Evolutionary conservation across 2,888 invertebrate genomes (phyloP).

Genomic region (Microctonus brassicae): DNA sequence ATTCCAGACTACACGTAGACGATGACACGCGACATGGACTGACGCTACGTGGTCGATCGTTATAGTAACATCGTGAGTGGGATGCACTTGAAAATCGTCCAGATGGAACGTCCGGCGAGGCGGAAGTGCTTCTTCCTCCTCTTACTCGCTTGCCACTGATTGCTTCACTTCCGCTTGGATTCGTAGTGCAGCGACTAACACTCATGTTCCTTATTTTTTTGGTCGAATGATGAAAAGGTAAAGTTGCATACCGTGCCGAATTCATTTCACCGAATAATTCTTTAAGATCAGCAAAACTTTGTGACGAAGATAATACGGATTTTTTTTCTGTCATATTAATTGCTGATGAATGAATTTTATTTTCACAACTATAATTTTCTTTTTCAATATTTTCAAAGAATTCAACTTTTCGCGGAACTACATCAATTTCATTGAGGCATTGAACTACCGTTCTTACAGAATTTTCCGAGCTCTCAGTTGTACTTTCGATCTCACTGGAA

Average conservation of each 20-base stretch:
- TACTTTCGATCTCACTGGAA: slow-evolving; percentile 79
- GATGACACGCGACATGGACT: slow-evolving; percentile 66
- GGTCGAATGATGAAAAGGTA: slow-evolving; percentile 63
- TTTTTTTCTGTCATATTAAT: slow-evolving; percentile 48
- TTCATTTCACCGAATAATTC: slow-evolving; percentile 86
- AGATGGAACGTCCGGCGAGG: slow-evolving; percentile 56
- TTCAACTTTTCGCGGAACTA: slow-evolving; percentile 81
- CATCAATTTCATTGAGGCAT: slow-evolving; percentile 72
- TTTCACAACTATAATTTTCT: slow-evolving; percentile 42
- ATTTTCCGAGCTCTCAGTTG: slow-evolving; percentile 76
- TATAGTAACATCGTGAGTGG: slow-evolving; percentile 58
- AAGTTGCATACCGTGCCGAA: slow-evolving; percentile 73
- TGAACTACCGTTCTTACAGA: slow-evolving; percentile 80
- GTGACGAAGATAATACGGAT: slow-evolving; percentile 72
- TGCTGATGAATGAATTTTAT: not conserved
- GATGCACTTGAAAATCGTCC: slow-evolving; percentile 56
- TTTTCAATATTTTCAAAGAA: slow-evolving; percentile 81
- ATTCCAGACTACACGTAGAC: slow-evolving; percentile 76
- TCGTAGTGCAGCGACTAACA: slow-evolving; percentile 61
- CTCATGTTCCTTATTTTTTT: not conserved
- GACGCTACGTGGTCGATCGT: slow-evolving; percentile 62
- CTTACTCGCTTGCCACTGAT: slow-evolving; percentile 46
- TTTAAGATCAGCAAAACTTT: slow-evolving; percentile 82
- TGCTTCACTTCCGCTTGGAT: slow-evolving; percentile 69
- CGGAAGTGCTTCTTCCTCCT: slow-evolving; percentile 57